Evolutionary conservation across 2,888 invertebrate species (phyloP), one percentile per base, ranked within the genome.

Genomic region (Andrena praecox): DNA sequence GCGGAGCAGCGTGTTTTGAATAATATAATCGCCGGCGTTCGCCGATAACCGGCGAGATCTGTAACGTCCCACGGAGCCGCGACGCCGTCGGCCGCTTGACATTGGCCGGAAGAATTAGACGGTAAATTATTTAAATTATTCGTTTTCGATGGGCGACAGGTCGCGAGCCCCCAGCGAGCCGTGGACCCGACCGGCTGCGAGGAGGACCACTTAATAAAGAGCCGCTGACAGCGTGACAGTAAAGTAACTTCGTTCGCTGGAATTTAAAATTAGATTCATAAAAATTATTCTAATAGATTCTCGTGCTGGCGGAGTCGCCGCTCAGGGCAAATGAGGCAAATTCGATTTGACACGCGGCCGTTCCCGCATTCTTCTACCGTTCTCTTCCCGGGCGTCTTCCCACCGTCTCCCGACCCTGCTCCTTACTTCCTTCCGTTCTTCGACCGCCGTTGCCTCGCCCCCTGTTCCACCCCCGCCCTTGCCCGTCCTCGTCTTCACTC

Each of bases 201-300:
- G 85, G 85, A 87, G 82, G 90, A 88, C 91, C 91, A 92, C 91
- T 92, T 93, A 93, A 93, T 93, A 93, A 92, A 92, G 91, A 90
- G 89, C 90, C 87, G 89, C 90, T 91, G 92, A 93, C 92, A 91
- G 92, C 89, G 92, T 92, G 93, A 93, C 93, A 92, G 91, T 90
- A 89, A 91, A 90, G 92, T 93, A 93, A 92, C 92, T 92, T 93
- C 91, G 91, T 93, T 93, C 90, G 77, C 89, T 89, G 91, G 92
- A 92, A 92, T 93, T 93, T 92, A 91, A 93, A 93, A 94, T 94
- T 93, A 92, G 93, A 94, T 94, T 94, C 92, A 93, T 93, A 93
- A 93, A 94, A 93, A 93, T 93, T 93, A 93, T 93, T 93, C 93
- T 93, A 94, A 93, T 94, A 92, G 93, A 93, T 93, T 93, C 93